Base-by-base conservation (phyloP, 2,113 vertebrate genomes). In the Neoarius graeffei region DNA sequence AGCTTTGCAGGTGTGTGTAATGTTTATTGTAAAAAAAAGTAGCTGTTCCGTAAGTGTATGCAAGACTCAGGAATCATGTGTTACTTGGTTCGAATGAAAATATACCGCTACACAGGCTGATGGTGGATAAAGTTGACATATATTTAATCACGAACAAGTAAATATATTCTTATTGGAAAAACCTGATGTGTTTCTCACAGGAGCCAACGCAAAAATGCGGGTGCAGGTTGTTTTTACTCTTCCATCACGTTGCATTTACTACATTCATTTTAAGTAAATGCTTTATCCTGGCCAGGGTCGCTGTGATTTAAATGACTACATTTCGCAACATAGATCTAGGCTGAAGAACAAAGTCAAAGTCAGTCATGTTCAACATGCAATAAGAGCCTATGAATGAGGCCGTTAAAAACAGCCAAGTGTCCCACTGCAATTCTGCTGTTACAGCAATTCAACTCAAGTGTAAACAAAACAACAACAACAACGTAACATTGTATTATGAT, bases 401-500 rank as follows among this genome's bases (percentile, higher is more conserved):
- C 56, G 3, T 57, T 57, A 57, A 57, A 57, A 57, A 13, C 11
- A 13, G 56, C 9, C 56, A 10, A 57, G 11, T 57, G 17, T 25
- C 48, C 52, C 5, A 6, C 66, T 42, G n/a, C 23, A 60, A 59
- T 15, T 79, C 52, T 69, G 52, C 14, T 59, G n/a, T 59, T 81
- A 23, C 1, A 56, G 7, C 66, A 56, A 52, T 64, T 64, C 7
- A 79, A 27, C 25, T 52, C 59, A 77, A 64, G 57, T 77, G 56
- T 84, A 89, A 69, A 77, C 19, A 84, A 83, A 30, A 64, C 48
- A 85, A 90, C 79, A 50, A 19, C 64, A 88, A 85, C n/a, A 35
- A 35, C 35, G 2, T 35, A 35, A 35, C 42, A 42, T 4, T 4
- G 42, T 42, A 42, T 42, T 42, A 4, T 73, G 56, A 84, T 80